Evolutionary conservation across 1,140 invertebrate species (phyloP).

Genomic region (Zaprionus vittiger): DNA sequence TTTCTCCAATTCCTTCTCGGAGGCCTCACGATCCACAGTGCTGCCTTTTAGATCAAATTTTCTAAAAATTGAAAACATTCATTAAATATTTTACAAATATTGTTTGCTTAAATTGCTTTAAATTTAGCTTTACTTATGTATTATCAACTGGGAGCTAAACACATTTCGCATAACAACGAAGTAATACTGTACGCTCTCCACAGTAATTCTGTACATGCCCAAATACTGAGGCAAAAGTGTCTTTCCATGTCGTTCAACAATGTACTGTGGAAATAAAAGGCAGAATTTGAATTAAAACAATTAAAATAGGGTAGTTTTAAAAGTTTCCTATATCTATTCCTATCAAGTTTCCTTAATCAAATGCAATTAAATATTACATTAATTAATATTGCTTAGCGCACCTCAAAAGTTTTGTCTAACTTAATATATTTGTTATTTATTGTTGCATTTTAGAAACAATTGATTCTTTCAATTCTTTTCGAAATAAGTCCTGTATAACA

Average conservation of each 20-base stretch:
- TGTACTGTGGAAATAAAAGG: constrained; percentile 89
- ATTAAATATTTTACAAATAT: neutral
- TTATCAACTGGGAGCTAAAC: constrained; percentile 97
- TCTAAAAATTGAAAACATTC: constrained; percentile 84
- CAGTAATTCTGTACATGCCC: constrained; percentile 98
- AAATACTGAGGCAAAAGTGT: constrained; percentile 99
- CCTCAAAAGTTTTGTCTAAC: too few species aligned
- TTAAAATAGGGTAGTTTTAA: neutral
- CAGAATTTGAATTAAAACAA: constrained; percentile 11
- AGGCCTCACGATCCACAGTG: constrained; percentile 98
- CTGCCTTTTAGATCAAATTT: constrained; percentile 97
- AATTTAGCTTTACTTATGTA: constrained; percentile 91
- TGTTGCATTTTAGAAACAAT: too few species aligned
- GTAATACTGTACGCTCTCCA: constrained; percentile 98
- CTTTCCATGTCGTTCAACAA: constrained; percentile 98
- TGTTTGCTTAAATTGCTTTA: neutral
- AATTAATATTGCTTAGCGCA: too few species aligned
- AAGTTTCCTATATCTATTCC: too few species aligned
- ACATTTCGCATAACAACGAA: constrained; percentile 98
- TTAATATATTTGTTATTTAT: too few species aligned
- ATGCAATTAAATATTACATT: neutral
- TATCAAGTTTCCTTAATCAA: too few species aligned
- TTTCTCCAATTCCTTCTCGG: constrained; percentile 98
- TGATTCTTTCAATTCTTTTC: too few species aligned
- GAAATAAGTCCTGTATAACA: too few species aligned